phyloP scores from a whole-genome alignment of 92 coral and sea anemone species.

The Phymanthus crucifer region DNA sequence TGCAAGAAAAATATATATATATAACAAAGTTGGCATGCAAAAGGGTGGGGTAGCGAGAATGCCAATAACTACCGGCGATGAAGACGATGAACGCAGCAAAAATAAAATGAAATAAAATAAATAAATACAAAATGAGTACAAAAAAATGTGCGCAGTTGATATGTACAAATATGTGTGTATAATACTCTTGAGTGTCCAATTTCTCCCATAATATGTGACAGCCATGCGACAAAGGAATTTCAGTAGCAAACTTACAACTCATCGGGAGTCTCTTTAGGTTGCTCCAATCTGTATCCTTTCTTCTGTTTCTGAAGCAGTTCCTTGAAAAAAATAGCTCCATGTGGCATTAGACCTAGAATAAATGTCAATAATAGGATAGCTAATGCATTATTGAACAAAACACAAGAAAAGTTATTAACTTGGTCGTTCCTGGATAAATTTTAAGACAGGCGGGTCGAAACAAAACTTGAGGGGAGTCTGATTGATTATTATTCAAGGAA shows the following conservation, averaged over 20 bases:
- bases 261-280: slow-evolving; percentile 69
- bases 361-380: not conserved
- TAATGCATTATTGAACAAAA: not conserved
- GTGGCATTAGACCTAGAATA: slow-evolving; percentile 61
- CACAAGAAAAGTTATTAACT: not conserved
- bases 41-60: too few species aligned
- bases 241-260: slow-evolving; percentile 63
- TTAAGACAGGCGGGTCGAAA: not conserved
- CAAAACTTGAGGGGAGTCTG: too few species aligned
- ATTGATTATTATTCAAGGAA: not conserved
- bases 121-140: too few species aligned
- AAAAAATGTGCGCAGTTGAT: too few species aligned
- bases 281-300: slow-evolving; percentile 66
- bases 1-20: not conserved
- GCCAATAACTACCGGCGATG: too few species aligned
- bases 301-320: slow-evolving; percentile 53
- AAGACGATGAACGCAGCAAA: too few species aligned
- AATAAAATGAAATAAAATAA: too few species aligned
- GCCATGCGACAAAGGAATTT: not conserved
- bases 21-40: not conserved
- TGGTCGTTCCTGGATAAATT: not conserved
- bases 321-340: slow-evolving; percentile 49
- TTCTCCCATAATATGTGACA: not conserved
- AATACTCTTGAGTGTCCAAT: too few species aligned
- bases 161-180: too few species aligned